phyloP scores from a whole-genome alignment of 2,797 vertebrate genomes.

The Pipistrellus nathusii region DNA sequence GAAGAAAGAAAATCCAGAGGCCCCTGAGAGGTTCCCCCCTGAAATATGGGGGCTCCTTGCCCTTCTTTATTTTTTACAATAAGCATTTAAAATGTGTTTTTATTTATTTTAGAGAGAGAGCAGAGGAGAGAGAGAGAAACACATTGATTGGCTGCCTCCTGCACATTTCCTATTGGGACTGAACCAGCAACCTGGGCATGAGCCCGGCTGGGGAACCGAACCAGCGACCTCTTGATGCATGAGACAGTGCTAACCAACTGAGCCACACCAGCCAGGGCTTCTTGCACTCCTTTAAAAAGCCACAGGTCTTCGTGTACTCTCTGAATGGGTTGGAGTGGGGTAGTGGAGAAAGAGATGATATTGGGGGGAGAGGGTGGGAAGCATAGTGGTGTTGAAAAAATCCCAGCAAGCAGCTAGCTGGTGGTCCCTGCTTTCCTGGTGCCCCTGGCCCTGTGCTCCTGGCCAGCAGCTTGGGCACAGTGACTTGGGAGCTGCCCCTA shows the following conservation, averaged over 20 bases:
- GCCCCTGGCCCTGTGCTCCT: background rate
- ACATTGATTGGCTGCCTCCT: background rate
- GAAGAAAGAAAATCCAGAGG: background rate
- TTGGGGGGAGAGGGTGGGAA: background rate
- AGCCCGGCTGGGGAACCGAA: background rate
- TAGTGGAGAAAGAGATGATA: background rate
- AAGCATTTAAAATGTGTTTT: background rate
- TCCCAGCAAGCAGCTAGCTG: background rate
- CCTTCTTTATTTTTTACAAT: background rate
- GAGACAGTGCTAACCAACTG: background rate
- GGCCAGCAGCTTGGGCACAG: background rate
- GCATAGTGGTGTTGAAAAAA: background rate
- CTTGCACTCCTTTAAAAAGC: background rate
- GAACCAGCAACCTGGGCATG: background rate
- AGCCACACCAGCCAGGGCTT: background rate
- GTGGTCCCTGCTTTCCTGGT: background rate
- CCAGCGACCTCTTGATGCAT: background rate
- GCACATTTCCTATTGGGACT: background rate
- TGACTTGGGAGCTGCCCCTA: background rate
- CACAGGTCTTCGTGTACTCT: background rate
- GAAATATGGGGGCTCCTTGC: background rate
- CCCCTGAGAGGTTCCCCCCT: background rate
- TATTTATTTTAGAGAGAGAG: background rate
- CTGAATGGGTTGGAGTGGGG: background rate
- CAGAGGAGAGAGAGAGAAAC: background rate